Conservation (phyloP, 2,888 invertebrate genomes). For the Agonopterix subpropinquella region DNA sequence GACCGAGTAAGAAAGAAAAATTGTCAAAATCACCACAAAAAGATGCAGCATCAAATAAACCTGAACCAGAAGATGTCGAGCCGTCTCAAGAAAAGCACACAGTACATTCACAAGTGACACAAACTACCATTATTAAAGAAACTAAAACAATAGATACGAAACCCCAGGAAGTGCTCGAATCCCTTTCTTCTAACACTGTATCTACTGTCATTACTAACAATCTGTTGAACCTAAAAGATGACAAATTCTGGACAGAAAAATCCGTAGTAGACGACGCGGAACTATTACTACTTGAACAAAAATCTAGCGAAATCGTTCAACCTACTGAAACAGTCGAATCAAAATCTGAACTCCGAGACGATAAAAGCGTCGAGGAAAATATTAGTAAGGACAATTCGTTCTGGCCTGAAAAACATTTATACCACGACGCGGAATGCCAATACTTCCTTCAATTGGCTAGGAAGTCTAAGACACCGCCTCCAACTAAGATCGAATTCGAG, state of each 20-base stretch:
- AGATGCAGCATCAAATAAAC: background rate
- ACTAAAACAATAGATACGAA: background rate
- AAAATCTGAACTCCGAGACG: slow-evolving; percentile 7
- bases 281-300: slow-evolving; percentile 34
- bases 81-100: background rate
- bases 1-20: too few species aligned
- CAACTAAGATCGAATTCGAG: slow-evolving; percentile 27
- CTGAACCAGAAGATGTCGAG: background rate
- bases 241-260: slow-evolving; percentile 78
- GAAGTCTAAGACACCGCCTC: slow-evolving; percentile 43
- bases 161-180: slow-evolving; percentile 1
- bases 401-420: slow-evolving; percentile 77
- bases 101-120: background rate
- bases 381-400: slow-evolving; percentile 67
- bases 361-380: slow-evolving; percentile 39
- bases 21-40: background rate
- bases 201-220: slow-evolving; percentile 39
- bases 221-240: slow-evolving; percentile 53
- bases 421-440: slow-evolving; percentile 80
- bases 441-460: slow-evolving; percentile 74
- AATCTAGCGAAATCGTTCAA: slow-evolving; percentile 20
- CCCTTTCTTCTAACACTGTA: slow-evolving; percentile 37
- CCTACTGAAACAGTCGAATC: slow-evolving; percentile 12
- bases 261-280: slow-evolving; percentile 77
- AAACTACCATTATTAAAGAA: background rate